phyloP scores from a whole-genome alignment of 2,113 vertebrate species.

The Ceyx melanurus region DNA sequence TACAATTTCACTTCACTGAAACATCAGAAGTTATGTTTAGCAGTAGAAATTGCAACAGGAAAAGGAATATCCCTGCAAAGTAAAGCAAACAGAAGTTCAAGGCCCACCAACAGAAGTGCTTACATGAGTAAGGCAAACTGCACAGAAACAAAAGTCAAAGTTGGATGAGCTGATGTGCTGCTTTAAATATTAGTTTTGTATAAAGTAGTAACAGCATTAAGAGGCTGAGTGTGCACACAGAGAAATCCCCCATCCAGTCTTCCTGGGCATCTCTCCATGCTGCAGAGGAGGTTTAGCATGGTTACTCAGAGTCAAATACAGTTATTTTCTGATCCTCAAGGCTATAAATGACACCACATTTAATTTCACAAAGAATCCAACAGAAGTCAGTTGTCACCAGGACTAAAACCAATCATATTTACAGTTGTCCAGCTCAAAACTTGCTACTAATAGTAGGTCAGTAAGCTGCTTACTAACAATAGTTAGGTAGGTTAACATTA shows the following conservation, averaged over 20 bases:
- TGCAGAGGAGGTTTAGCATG: background rate
- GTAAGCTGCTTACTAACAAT: slow-evolving; percentile 3
- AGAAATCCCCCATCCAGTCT: background rate
- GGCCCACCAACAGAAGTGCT: background rate
- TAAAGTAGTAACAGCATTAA: background rate
- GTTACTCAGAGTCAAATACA: background rate
- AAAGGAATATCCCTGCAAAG: background rate
- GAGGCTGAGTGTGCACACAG: background rate
- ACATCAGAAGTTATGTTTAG: background rate
- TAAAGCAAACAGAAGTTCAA: background rate
- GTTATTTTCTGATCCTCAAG: background rate
- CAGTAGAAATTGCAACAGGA: background rate
- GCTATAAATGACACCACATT: background rate
- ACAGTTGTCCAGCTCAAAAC: background rate
- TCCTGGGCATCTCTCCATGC: background rate
- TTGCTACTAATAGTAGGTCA: background rate
- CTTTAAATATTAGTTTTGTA: background rate
- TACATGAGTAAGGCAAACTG: background rate
- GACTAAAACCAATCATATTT: background rate
- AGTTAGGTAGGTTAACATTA: slow-evolving; percentile 14
- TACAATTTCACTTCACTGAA: background rate
- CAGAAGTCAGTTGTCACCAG: background rate
- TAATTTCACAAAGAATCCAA: rapidly evolving
- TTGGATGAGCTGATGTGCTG: background rate
- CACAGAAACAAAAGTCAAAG: too few species aligned